Base-by-base conservation (phyloP, 2,797 vertebrate species). In the Eospalax fontanierii region DNA sequence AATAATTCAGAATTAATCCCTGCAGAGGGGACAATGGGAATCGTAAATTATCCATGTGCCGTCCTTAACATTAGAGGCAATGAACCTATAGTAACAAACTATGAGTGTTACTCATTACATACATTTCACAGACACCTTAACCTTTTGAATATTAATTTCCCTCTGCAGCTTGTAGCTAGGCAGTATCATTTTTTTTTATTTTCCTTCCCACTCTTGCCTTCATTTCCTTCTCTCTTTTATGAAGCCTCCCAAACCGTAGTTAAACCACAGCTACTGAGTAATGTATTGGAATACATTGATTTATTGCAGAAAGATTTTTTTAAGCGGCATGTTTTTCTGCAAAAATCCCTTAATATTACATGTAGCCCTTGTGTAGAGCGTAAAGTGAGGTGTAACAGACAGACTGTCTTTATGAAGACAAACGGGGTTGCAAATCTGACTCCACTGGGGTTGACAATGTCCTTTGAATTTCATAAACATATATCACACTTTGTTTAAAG, bases 1-100 rank as follows among this genome's bases (percentile, higher is more conserved):
- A 99, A 99, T 99, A 99, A 99, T 99, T 99, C 99, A 99, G 99
- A 99, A 99, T 99, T 99, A 99, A 99, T 99, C 99, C 99, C 99
- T 97, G 99, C 99, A 99, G 99, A 99, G 99, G 99, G 98, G 99
- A 99, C 99, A 99, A 99, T 99, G 98, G 98, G 99, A 99, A 99
- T 99, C 98, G 99, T 99, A 99, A 99, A 99, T 99, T 99, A 99
- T 99, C 99, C 97, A 98, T 99, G 98, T 98, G 98, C 98, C 98
- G 98, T 99, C 99, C 98, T 99, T 99, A 99, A 99, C 96, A 98
- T 99, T 99, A 99, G 99, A 99, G 98, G 99, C 98, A 98, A 98
- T 99, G 99, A 99, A 99, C 99, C 99, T 99, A 99, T 99, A 99
- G 99, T 99, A 99, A 99, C 99, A 99, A 99, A 99, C 98, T 99